Percentiles rank a stretch among this genome's conserved stretches.
These are phyloP conservation scores for Leptarthrus brevirostris DNA, from an alignment of 2,888 invertebrate genomes.

Conservation along the genomic window DNA sequence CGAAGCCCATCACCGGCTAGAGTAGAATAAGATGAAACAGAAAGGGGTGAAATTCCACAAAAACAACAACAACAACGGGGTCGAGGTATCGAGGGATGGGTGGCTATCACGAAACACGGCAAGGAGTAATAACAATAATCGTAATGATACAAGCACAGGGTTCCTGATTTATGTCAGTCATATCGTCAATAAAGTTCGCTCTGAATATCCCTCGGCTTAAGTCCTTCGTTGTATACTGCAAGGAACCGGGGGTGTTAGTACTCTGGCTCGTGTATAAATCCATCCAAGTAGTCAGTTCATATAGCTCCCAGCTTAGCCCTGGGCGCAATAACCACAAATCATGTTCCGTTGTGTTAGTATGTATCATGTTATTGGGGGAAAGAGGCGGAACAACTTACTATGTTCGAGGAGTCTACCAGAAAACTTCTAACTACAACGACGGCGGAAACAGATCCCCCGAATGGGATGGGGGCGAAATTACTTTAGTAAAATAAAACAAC, in stretches of 20 bases:
- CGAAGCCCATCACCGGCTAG: background rate
- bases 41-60: slow-evolving; percentile 45
- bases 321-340: slow-evolving; percentile 51
- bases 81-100: background rate
- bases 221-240: slow-evolving; percentile 37
- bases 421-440: too few species aligned
- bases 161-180: slow-evolving; percentile 60
- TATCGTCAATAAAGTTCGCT: slow-evolving; percentile 59
- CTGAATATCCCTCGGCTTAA: slow-evolving; percentile 53
- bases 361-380: slow-evolving; percentile 33
- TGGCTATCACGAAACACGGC: slow-evolving; percentile 55
- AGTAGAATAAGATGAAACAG: slow-evolving; percentile 44
- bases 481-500: slow-evolving; percentile 46
- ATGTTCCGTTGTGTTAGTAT: slow-evolving; percentile 44
- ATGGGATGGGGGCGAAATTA: slow-evolving; percentile 25
- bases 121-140: slow-evolving; percentile 59
- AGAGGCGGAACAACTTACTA: too few species aligned
- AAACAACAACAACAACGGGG: slow-evolving; percentile 6
- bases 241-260: slow-evolving; percentile 36
- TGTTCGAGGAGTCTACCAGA: too few species aligned
- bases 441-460: background rate
- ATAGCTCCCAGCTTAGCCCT: slow-evolving; percentile 52
- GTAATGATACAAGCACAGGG: slow-evolving; percentile 56
- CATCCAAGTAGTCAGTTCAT: slow-evolving; percentile 53
- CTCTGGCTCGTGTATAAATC: slow-evolving; percentile 52